These are phyloP conservation scores for Notothenia coriiceps DNA, from an alignment of 2,113 vertebrate genomes.

Conservation along the genomic window DNA sequence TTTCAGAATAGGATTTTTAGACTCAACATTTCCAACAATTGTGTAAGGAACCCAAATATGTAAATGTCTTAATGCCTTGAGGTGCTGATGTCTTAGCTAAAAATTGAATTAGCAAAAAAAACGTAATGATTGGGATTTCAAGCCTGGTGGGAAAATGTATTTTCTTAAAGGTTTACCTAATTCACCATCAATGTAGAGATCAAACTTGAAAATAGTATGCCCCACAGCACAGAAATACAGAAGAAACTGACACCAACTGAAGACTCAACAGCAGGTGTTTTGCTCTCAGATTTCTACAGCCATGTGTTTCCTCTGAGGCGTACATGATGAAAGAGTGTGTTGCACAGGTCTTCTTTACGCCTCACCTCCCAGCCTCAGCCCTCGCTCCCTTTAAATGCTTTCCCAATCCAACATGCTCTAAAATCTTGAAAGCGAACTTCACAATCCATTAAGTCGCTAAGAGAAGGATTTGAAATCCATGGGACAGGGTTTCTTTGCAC, in stretches of 20 bases:
- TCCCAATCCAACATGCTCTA: slow-evolving; percentile 41
- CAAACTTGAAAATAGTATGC: no score
- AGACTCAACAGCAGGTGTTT: neutral
- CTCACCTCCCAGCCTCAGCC: slow-evolving; percentile 21
- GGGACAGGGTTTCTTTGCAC: slow-evolving; percentile 7
- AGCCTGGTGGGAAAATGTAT: no score
- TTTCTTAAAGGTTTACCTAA: no score
- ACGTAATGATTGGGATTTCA: no score
- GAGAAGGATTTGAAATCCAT: slow-evolving; percentile 58
- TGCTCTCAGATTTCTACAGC: neutral
- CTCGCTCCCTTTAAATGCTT: slow-evolving; percentile 23
- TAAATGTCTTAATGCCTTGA: no score
- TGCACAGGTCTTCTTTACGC: slow-evolving; percentile 29
- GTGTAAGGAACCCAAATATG: no score
- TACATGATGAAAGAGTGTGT: neutral
- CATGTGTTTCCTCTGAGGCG: slow-evolving; percentile 18
- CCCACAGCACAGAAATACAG: no score
- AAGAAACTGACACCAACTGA: neutral
- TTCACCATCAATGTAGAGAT: no score
- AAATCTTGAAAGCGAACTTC: slow-evolving; percentile 63
- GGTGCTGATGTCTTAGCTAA: no score
- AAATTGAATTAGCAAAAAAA: no score
- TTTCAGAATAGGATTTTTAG: no score
- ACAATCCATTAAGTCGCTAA: slow-evolving; percentile 65
- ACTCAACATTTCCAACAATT: no score